Evolutionary conservation across 1,140 invertebrate species (phyloP).

Genomic region (Micrasema minimum): DNA sequence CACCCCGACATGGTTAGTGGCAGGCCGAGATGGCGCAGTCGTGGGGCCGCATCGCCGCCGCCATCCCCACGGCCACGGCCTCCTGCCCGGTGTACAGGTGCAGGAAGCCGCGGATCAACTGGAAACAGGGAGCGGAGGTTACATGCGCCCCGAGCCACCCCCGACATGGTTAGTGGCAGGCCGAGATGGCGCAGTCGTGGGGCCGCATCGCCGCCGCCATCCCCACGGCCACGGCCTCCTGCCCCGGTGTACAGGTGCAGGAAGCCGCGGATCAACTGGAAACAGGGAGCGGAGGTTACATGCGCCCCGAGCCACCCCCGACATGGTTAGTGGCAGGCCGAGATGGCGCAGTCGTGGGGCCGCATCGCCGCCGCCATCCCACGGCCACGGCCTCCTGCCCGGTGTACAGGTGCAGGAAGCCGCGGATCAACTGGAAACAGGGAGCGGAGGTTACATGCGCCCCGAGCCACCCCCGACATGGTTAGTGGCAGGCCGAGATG

Average conservation of each 20-base stretch:
- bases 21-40: slow-evolving; percentile 83
- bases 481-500: no score
- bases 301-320: no score
- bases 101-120: slow-evolving; percentile 79
- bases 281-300: no score
- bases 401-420: no score
- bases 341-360: no score
- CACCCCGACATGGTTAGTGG: slow-evolving; percentile 73
- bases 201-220: slow-evolving; percentile 72
- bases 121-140: slow-evolving; percentile 57
- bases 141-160: slow-evolving; percentile 81
- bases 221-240: slow-evolving; percentile 74
- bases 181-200: slow-evolving; percentile 78
- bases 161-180: slow-evolving; percentile 76
- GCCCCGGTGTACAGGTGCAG: slow-evolving; percentile 86
- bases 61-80: slow-evolving; percentile 73
- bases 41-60: slow-evolving; percentile 67
- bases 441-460: no score
- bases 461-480: no score
- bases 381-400: no score
- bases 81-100: slow-evolving; percentile 88
- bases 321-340: no score
- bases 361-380: no score
- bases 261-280: slow-evolving; percentile 74
- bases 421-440: no score